Percentiles rank a stretch among this genome's conserved stretches.
phyloP scores from a whole-genome alignment of 1,140 invertebrate species.

The Diabrotica virgifera region DNA sequence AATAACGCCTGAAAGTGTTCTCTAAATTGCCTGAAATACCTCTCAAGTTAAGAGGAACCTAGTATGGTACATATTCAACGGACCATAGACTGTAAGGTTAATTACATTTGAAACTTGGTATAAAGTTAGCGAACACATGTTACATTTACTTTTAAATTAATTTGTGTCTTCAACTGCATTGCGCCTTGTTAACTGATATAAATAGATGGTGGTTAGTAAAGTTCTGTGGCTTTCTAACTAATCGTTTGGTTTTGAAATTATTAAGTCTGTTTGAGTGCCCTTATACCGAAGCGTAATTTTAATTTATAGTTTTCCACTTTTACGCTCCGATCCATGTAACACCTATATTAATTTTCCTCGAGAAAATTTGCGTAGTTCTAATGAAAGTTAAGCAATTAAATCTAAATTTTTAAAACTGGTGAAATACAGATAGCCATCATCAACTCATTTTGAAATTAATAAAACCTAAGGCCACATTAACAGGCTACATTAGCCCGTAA shows the following conservation, averaged over 20 bases:
- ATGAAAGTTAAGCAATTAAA: too few species aligned
- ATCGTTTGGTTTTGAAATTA: slow-evolving; percentile 35
- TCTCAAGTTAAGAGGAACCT: background rate
- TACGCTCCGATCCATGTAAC: too few species aligned
- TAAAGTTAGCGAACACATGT: slow-evolving; percentile 28
- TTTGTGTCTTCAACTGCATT: slow-evolving; percentile 28
- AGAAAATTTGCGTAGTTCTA: too few species aligned
- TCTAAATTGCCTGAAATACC: slow-evolving; percentile 2
- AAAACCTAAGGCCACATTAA: too few species aligned
- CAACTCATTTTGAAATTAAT: too few species aligned
- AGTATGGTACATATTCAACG: slow-evolving; percentile 13
- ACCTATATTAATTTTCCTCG: too few species aligned
- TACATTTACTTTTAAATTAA: slow-evolving; percentile 34
- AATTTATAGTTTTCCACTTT: too few species aligned
- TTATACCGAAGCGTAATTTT: too few species aligned
- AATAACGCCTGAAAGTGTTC: slow-evolving; percentile 2
- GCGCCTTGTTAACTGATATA: slow-evolving; percentile 22
- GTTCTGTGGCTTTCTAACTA: slow-evolving; percentile 33
- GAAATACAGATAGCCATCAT: too few species aligned
- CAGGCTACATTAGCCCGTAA: too few species aligned
- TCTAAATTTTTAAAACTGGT: too few species aligned
- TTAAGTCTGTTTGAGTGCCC: slow-evolving; percentile 12
- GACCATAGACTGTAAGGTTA: slow-evolving; percentile 23
- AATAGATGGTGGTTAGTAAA: slow-evolving; percentile 28
- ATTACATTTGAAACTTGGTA: slow-evolving; percentile 24